These are phyloP conservation scores for Clepsis dumicolana DNA, from an alignment of 2,888 invertebrate genomes.

Conservation along the genomic window DNA sequence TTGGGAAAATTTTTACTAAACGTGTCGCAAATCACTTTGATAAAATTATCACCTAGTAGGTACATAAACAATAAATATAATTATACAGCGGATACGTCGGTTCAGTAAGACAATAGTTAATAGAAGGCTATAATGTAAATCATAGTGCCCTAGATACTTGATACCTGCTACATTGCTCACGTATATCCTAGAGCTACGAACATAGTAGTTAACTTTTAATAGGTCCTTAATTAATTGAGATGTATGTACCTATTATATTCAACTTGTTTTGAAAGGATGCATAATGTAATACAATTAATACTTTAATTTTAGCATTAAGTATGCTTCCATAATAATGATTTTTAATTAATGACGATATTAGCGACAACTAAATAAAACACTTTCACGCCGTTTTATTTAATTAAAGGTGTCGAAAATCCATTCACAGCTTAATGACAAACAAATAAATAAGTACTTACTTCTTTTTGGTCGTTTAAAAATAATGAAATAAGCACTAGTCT, in stretches of 20 bases:
- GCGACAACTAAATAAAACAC: too few relatives aligned
- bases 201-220: neutral
- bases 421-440: too few relatives aligned
- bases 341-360: too few relatives aligned
- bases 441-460: too few relatives aligned
- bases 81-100: conserved; percentile 15
- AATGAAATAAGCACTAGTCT: too few relatives aligned
- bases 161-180: conserved; percentile 1
- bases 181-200: conserved; percentile 25
- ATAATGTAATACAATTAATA: too few relatives aligned
- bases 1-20: conserved; percentile 2
- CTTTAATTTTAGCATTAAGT: too few relatives aligned
- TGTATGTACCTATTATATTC: too few relatives aligned
- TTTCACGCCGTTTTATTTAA: neutral
- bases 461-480: too few relatives aligned
- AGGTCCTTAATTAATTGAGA: neutral
- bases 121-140: conserved; percentile 18
- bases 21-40: conserved; percentile 17
- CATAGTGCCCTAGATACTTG: conserved; percentile 33
- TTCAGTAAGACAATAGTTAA: conserved; percentile 32
- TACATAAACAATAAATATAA: conserved; percentile 29
- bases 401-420: neutral
- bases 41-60: neutral
- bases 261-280: too few relatives aligned
- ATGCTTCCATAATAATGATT: neutral